Evolutionary conservation across 2,113 vertebrate genomes (phyloP), one percentile per base, ranked within the genome.

Genomic region (Gila orcuttii): DNA sequence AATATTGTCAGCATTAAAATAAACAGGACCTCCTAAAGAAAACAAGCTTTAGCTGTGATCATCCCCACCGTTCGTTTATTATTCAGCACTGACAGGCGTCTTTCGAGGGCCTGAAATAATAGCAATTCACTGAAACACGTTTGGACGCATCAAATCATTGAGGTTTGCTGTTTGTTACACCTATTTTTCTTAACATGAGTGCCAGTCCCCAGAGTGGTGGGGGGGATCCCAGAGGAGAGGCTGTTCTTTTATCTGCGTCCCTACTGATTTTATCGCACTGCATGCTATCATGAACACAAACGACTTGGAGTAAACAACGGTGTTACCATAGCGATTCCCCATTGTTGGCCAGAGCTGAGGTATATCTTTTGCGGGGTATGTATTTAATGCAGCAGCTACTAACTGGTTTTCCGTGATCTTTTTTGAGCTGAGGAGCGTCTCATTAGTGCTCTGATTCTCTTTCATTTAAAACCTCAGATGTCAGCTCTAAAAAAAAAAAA

Each of bases 241-340:
- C 92, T 93, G 92, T 93, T 94, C 94, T 94, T 93, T 95, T 93
- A 94, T 95, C 92, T 93, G 86, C 83, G 91, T 95, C 93, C 93
- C 93, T 82, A 83, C 91, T 92, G 95, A 94, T 94, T 94, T 92
- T 91, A 94, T 94, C 91, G 87, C 92, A 89, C 92, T 89, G 93
- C 92, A 93, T 81, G 92, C 93, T 91, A 94, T 95, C 93, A 91
- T 94, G 94, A 92, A 92, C 94, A 92, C 93, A 93, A 93, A 93
- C 87, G 90, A 92, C 90, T 93, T 92, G 92, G 93, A 91, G 93
- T 95, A 95, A 95, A 95, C 94, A 94, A 89, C 91, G 86, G 85
- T 66, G 95, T 95, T 94, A 87, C 95, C 94, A 95, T 95, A 95
- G 95, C 91, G 80, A 95, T 95, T 42, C 85, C 84, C 90, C 91